Conservation (phyloP, 2,113 vertebrate genomes). For the Ptyas mucosa region DNA sequence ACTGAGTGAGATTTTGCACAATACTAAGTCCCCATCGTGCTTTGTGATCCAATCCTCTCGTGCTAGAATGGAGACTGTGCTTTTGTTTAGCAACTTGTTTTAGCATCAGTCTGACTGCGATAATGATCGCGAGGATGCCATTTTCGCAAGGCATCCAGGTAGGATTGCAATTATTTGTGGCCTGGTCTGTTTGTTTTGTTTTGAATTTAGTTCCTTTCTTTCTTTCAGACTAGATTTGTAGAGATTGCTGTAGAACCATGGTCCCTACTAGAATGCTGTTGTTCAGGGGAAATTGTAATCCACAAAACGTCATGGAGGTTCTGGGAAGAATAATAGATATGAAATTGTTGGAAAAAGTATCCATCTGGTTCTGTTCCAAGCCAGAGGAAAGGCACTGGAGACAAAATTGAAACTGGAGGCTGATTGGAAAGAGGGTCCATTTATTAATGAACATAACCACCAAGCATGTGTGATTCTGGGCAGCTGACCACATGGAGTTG, state of each 20-base stretch:
- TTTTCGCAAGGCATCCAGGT: not conserved
- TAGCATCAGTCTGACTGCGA: not conserved
- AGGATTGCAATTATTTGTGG: not conserved
- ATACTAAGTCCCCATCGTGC: not conserved
- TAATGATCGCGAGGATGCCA: not conserved
- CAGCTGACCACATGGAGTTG: too few relatives aligned
- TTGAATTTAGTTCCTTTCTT: not conserved
- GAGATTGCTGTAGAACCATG: not conserved
- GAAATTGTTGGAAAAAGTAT: not conserved
- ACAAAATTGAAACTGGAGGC: too few relatives aligned
- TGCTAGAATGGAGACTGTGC: not conserved
- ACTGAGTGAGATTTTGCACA: not conserved
- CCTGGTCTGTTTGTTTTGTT: not conserved
- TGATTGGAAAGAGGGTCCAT: too few relatives aligned
- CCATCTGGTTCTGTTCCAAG: too few relatives aligned
- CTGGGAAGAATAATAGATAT: not conserved
- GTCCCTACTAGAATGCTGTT: not conserved
- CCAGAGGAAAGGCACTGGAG: too few relatives aligned
- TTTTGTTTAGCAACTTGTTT: not conserved
- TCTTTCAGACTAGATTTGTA: not conserved
- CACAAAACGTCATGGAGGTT: not conserved
- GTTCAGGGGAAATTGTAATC: not conserved
- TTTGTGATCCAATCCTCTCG: not conserved
- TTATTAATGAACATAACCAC: too few relatives aligned
- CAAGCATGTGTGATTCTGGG: too few relatives aligned